phyloP scores from a whole-genome alignment of 2,888 invertebrate genomes.

The Gisinianus flammeolus region DNA sequence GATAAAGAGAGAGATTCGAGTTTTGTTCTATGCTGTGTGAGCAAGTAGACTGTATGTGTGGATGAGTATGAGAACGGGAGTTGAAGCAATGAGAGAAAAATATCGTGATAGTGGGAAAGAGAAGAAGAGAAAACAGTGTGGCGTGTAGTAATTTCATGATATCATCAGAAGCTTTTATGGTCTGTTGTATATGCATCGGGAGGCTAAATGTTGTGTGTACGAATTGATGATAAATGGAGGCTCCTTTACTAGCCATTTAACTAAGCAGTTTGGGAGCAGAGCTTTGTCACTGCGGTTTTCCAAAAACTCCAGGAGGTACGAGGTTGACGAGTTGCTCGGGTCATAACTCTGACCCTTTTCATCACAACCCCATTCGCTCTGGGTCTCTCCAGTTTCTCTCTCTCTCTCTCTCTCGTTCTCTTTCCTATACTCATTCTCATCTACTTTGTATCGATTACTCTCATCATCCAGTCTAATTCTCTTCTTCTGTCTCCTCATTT shows the following conservation, averaged over 20 bases:
- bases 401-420: constrained; percentile 3
- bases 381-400: constrained; percentile 9
- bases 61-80: background rate
- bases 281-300: constrained; percentile 59
- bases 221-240: constrained; percentile 60
- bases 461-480: constrained; percentile 37
- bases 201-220: constrained; percentile 59
- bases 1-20: background rate
- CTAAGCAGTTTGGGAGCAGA: constrained; percentile 56
- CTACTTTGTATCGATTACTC: constrained; percentile 46
- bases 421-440: constrained; percentile 29
- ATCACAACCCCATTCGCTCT: constrained; percentile 47
- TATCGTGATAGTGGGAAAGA: constrained; percentile 7
- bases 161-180: constrained; percentile 60
- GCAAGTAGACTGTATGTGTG: background rate
- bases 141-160: constrained; percentile 55
- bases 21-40: background rate
- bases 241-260: constrained; percentile 60
- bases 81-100: background rate
- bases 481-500: constrained; percentile 15
- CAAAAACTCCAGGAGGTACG: constrained; percentile 58
- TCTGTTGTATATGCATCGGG: constrained; percentile 60
- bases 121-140: constrained; percentile 38
- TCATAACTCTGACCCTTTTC: constrained; percentile 59
- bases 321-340: constrained; percentile 58